Base-by-base conservation (phyloP, 1,140 invertebrate genomes). In the Anagrus nilaparvatae region DNA sequence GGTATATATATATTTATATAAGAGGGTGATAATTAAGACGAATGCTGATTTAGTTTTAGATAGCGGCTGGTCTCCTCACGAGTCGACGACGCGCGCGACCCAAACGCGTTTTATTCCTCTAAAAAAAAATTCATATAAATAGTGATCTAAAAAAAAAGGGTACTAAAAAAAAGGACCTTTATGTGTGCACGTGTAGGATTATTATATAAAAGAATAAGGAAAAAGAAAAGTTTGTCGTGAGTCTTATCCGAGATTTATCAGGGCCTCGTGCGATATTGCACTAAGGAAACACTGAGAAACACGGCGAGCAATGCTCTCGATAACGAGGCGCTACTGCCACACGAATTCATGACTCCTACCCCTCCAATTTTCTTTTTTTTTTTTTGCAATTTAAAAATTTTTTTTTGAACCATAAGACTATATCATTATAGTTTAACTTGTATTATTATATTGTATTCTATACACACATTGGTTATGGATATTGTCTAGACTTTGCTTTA, bases 211-310 rank as follows among this genome's bases (percentile, higher is more conserved):
- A n/a, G n/a, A n/a, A n/a, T n/a, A n/a, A n/a, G n/a, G n/a, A n/a
- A n/a, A n/a, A n/a, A n/a, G n/a, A n/a, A n/a, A n/a, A n/a, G n/a
- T n/a, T 50, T 47, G 46, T 49, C 49, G 52, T 52, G 50, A 55
- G 50, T 51, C n/a, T 54, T 49, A 49, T 48, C 48, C 53, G 55
- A 63, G 62, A 65, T 63, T 65, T 65, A 65, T 65, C 59, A 56
- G 56, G 45, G 55, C 58, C 54, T 58, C 54, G 53, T 56, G 51
- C 55, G 54, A 55, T 54, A 55, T 55, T 54, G 56, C 55, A 58
- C 55, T 55, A 58, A 61, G 61, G 60, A 62, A 65, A 63, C 62
- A 54, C 59, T 61, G 61, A 58, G 56, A 61, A 63, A 59, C 58
- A 62, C 53, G 46, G 33, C 37, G 53, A 46, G 55, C 48, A 47